phyloP scores from a whole-genome alignment of 1,140 invertebrate species.

The Monomorium pharaonis region DNA sequence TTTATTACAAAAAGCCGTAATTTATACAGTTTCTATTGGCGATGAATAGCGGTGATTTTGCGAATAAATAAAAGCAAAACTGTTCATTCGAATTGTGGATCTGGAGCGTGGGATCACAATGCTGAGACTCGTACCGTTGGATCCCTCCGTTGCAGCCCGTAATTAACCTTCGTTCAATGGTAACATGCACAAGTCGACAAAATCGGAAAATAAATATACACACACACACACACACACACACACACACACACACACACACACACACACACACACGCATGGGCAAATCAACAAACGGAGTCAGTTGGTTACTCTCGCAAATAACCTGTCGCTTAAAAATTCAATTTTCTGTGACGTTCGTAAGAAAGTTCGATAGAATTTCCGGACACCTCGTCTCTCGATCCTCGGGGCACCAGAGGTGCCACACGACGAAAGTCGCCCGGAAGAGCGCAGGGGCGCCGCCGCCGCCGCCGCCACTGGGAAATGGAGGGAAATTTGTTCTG shows the following conservation, averaged over 20 bases:
- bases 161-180: constrained; percentile 1
- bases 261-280: too few species aligned
- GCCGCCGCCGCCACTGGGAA: background rate
- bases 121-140: background rate
- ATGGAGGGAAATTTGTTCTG: constrained; percentile 69
- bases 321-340: constrained; percentile 72
- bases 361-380: constrained; percentile 70
- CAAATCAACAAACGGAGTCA: background rate
- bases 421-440: constrained; percentile 19
- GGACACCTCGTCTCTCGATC: constrained; percentile 42
- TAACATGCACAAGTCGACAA: background rate
- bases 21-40: constrained; percentile 18
- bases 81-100: background rate
- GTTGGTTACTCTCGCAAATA: constrained; percentile 59
- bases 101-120: background rate
- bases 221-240: too few species aligned
- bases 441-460: background rate
- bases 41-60: background rate
- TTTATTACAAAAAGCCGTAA: constrained; percentile 19
- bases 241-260: too few species aligned
- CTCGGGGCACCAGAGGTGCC: constrained; percentile 29
- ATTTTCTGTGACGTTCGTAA: constrained; percentile 63
- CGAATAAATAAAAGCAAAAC: constrained; percentile 28
- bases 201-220: background rate
- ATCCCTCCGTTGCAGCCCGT: background rate